Evolutionary conservation across 2,797 vertebrate genomes (phyloP), one percentile per base, ranked within the genome.

Genomic region (Dryobates pubescens): DNA sequence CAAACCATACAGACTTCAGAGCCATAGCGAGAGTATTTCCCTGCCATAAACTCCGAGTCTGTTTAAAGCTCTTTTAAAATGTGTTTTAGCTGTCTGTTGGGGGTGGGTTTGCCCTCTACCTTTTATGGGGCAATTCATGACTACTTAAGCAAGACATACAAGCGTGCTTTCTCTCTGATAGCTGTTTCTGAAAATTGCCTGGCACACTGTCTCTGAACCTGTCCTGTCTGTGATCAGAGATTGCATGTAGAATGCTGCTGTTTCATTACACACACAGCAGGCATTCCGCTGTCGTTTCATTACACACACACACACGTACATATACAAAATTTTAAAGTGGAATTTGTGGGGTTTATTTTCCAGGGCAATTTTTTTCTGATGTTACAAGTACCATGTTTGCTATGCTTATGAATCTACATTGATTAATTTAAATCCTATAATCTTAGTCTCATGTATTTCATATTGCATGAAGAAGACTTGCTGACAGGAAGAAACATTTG

Each of bases 41-140:
- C 71, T 91, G 26, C 80, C 56, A n/a, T 94, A 90, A 95, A 93
- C 71, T 79, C 87, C 82, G 6, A 92, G 77, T 79, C 29, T 7
- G 5, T 84, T 3, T 1, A 86, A 92, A 95, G 71, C 80, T 82
- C 77, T 82, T 91, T 51, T 95, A 93, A 95, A 94, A 91, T 32
- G 36, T 71, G 36, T 62, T 93, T 93, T 89, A 90, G 70, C 26
- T 88, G 29, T 91, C 91, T 94, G 43, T 57, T 11, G 32, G 77
- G 85, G 68, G 56, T 4, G 17, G 53, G 93, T 96, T 61, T 91
- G 71, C 91, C 74, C 68, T 88, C 83, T 82, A 3, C 74, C 54
- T 91, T 94, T 95, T 91, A 91, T 67, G 43, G 77, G 47, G 62
- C 82, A 93, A 69, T 92, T 93, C 29, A 56, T 78, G 43, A 6